Evolutionary conservation across 2,797 vertebrate genomes (phyloP).

Genomic region (Crocidura indochinensis): DNA sequence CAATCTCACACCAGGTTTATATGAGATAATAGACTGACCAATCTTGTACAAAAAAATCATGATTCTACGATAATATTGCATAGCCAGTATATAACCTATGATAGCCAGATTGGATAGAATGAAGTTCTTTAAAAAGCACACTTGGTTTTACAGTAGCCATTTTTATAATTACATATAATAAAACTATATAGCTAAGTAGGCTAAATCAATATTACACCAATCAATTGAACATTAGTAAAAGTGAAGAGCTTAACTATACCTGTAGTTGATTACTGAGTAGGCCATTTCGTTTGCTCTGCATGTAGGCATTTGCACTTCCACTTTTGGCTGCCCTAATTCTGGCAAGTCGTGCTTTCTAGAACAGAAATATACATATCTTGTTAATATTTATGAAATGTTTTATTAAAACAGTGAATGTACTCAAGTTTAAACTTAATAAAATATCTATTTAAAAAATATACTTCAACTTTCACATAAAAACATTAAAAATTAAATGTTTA

Average conservation of each 20-base stretch:
- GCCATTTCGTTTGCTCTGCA: constrained; percentile 99
- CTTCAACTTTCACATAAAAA: constrained; percentile 7
- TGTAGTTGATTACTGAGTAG: constrained; percentile 95
- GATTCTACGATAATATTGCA: background rate
- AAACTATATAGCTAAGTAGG: constrained; percentile 27
- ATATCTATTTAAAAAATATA: background rate
- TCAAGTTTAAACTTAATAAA: constrained; percentile 63
- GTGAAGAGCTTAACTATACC: constrained; percentile 68
- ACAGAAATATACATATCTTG: constrained; percentile 50
- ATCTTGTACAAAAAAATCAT: background rate
- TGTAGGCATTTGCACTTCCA: constrained; percentile 97
- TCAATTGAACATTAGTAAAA: background rate
- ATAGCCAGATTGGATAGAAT: background rate
- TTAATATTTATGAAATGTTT: constrained; percentile 66
- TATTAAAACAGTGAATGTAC: constrained; percentile 72
- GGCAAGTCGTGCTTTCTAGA: constrained; percentile 98
- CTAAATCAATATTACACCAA: constrained; percentile 37
- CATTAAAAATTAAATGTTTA: background rate
- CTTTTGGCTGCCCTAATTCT: constrained; percentile 97
- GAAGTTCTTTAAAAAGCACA: constrained; percentile 45
- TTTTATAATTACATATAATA: constrained; percentile 58
- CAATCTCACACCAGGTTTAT: background rate
- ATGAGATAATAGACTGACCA: background rate
- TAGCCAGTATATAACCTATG: background rate
- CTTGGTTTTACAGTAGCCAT: constrained; percentile 40